These are phyloP conservation scores for Helogale parvula DNA, from an alignment of 2,113 vertebrate species.

Conservation along the genomic window DNA sequence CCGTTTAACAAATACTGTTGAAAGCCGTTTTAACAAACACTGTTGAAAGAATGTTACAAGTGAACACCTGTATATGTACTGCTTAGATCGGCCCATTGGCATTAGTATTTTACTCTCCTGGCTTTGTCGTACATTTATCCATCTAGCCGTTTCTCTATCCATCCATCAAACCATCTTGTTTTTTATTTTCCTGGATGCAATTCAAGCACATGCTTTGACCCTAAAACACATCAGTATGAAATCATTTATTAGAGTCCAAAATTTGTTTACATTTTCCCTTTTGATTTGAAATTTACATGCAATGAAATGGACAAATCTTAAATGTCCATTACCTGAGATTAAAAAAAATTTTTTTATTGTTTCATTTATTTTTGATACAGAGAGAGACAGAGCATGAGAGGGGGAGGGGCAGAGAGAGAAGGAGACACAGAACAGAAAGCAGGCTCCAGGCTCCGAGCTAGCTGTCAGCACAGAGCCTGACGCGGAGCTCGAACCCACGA, in stretches of 20 bases:
- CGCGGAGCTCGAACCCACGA: too few species aligned
- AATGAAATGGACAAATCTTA: background rate
- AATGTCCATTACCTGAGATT: background rate
- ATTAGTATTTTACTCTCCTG: background rate
- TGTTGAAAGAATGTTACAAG: background rate
- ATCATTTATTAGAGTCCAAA: background rate
- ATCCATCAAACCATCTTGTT: background rate
- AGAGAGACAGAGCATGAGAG: too few species aligned
- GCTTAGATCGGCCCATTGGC: background rate
- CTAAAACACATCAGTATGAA: background rate
- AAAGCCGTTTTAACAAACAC: conserved; percentile 16
- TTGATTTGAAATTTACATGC: conserved; percentile 10
- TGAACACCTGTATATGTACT: background rate
- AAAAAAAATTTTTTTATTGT: background rate
- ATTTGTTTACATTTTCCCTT: conserved; percentile 20
- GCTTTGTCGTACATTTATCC: background rate
- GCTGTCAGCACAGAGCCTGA: too few species aligned
- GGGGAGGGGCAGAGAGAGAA: too few species aligned
- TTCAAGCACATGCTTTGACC: background rate
- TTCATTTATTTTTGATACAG: too few species aligned
- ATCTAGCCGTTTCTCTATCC: background rate
- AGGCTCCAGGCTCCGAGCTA: too few species aligned
- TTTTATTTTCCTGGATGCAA: background rate
- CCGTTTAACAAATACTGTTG: background rate
- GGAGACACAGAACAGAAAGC: too few species aligned